phyloP scores from a whole-genome alignment of 2,797 vertebrate species.

The Anisognathus igniventris region DNA sequence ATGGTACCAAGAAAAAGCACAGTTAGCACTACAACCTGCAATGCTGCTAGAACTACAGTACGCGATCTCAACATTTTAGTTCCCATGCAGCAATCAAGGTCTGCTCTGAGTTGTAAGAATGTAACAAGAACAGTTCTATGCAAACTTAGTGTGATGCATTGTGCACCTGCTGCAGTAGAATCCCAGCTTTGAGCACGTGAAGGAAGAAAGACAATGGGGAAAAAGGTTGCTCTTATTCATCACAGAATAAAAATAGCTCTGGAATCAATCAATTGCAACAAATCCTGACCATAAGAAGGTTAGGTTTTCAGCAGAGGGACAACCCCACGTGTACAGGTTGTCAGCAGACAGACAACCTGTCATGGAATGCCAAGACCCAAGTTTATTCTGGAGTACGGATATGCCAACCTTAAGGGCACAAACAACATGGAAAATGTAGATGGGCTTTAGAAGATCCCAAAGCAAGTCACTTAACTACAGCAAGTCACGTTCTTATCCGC shows the following conservation, averaged over 20 bases:
- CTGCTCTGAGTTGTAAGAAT: neutral
- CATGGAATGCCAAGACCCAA: neutral
- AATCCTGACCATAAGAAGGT: neutral
- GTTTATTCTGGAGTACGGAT: neutral
- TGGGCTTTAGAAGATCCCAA: neutral
- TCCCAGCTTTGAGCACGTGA: rapidly evolving
- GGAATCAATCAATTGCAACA: neutral
- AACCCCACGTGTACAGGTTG: neutral
- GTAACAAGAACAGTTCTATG: neutral
- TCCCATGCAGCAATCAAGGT: neutral
- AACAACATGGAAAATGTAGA: neutral
- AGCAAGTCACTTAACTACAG: neutral
- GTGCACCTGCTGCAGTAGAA: too few relatives aligned
- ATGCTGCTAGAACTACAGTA: neutral
- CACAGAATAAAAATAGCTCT: neutral
- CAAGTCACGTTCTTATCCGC: neutral
- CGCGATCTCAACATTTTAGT: neutral
- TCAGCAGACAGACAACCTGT: neutral
- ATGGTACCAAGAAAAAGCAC: neutral
- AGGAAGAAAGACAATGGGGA: neutral
- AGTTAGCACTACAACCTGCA: neutral
- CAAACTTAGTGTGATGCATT: rapidly evolving
- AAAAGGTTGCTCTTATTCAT: neutral
- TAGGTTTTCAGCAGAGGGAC: neutral
- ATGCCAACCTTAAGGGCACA: neutral